Evolutionary conservation across 2,113 vertebrate genomes (phyloP).

Genomic region (Steatornis caripensis): DNA sequence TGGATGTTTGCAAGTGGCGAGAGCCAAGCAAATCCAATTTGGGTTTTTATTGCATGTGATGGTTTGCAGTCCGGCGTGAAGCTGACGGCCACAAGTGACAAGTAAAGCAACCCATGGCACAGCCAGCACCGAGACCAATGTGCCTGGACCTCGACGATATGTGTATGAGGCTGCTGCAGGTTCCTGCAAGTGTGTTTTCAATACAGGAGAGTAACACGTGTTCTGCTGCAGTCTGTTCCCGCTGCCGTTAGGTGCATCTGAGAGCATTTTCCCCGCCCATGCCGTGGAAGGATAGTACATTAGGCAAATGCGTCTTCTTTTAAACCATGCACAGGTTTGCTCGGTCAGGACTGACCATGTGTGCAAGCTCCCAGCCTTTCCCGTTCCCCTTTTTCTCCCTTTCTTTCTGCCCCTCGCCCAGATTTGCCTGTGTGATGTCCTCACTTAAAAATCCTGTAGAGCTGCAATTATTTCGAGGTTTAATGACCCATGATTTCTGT

Average conservation of each 20-base stretch:
- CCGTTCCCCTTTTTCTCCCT: background rate
- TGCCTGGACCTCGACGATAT: background rate
- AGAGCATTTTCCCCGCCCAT: background rate
- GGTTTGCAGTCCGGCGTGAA: background rate
- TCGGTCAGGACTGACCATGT: background rate
- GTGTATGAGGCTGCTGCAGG: fast-evolving
- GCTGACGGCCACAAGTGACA: background rate
- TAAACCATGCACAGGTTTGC: background rate
- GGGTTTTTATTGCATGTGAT: background rate
- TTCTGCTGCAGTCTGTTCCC: background rate
- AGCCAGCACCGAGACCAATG: fast-evolving
- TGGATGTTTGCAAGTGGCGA: background rate
- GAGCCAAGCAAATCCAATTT: background rate
- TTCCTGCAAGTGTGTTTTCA: background rate
- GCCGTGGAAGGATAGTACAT: background rate
- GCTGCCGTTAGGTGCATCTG: background rate
- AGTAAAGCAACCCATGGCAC: background rate
- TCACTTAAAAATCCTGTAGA: background rate
- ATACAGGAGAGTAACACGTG: fast-evolving
- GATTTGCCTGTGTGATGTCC: background rate
- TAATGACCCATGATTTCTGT: slow-evolving; percentile 49
- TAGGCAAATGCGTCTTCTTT: background rate
- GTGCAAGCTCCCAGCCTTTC: background rate
- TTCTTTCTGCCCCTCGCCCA: background rate
- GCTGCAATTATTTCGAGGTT: slow-evolving; percentile 19